Evolutionary conservation across 2,113 vertebrate genomes (phyloP).

Genomic region (Campylomormyrus tamandua): DNA sequence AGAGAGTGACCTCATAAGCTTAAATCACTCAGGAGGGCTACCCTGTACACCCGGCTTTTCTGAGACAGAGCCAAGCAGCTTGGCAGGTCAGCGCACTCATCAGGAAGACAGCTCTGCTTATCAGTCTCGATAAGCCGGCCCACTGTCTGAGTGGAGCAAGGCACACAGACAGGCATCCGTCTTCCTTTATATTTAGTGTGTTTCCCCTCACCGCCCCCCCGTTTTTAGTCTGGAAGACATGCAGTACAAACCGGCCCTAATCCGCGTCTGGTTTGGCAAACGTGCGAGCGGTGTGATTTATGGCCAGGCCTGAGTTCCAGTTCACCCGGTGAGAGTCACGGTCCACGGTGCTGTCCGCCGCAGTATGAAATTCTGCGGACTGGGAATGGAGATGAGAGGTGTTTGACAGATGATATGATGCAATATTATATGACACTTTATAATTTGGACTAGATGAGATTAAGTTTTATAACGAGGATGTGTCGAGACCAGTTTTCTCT

Average conservation of each 20-base stretch:
- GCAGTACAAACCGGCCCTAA: neutral
- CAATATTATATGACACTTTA: neutral
- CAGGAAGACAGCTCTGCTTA: neutral
- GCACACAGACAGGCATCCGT: neutral
- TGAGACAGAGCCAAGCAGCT: neutral
- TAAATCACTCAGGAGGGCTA: neutral
- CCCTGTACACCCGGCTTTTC: neutral
- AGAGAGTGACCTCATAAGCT: neutral
- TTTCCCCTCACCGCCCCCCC: neutral
- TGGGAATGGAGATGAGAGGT: neutral
- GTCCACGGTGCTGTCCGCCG: neutral
- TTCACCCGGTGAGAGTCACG: neutral
- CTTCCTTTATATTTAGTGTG: conserved; percentile 3
- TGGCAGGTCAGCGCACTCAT: neutral
- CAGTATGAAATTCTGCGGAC: neutral
- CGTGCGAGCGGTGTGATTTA: neutral
- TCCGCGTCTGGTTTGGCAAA: neutral
- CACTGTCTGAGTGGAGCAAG: neutral
- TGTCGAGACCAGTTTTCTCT: neutral
- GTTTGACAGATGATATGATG: neutral
- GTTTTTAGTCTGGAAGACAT: neutral
- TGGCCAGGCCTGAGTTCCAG: neutral
- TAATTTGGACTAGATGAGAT: neutral
- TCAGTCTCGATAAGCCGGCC: neutral
- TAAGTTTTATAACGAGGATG: neutral